Evolutionary conservation across 2,113 vertebrate species (phyloP), one percentile per base, ranked within the genome.

Genomic region (Agapornis roseicollis): DNA sequence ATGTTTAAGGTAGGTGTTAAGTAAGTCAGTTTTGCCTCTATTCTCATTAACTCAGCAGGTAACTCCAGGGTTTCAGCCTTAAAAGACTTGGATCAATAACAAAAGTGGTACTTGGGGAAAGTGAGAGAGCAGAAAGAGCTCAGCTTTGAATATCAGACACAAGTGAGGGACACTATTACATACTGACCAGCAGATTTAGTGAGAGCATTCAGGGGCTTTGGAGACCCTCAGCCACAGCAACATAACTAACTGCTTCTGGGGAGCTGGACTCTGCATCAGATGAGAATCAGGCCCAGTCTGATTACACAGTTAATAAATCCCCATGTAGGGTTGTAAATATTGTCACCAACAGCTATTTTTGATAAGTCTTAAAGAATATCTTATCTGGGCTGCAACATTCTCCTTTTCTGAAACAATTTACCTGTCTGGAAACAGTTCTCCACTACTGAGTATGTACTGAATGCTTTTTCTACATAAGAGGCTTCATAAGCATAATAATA

Each of bases 151-250:
- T 19, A 41, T 28, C 14, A 70, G 24, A 33, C 1, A 0, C 35
- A 60, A 66, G 10, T 9, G 28, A 70, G 28, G 50, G n/a, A 41
- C 55, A 53, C 2, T 33, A 42, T 17, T 15, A 8, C 23, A 71
- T 53, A 25, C 23, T 47, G 50, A 44, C 25, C 25, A 46, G 58
- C 13, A 77, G 44, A 55, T 28, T 15, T 53, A n/a, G 14, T 18
- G 31, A 53, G 6, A 47, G 24, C 16, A 44, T 0, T 0, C 9
- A n/a, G 24, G 24, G 17, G 8, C 23, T 82, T 39, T 71, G n/a
- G 53, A 70, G 69, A 93, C 50, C 8, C 69, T 50, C 50, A 78
- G 10, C n/a, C 44, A 28, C 28, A 73, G 18, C 11, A 70, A 66
- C 6, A 1, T 8, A 53, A 47, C 7, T 29, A 44, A 53, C 12